Percentiles rank a stretch among this genome's conserved stretches.
These are phyloP conservation scores for Aepyceros melampus DNA, from an alignment of 2,113 vertebrate genomes.

Conservation along the genomic window DNA sequence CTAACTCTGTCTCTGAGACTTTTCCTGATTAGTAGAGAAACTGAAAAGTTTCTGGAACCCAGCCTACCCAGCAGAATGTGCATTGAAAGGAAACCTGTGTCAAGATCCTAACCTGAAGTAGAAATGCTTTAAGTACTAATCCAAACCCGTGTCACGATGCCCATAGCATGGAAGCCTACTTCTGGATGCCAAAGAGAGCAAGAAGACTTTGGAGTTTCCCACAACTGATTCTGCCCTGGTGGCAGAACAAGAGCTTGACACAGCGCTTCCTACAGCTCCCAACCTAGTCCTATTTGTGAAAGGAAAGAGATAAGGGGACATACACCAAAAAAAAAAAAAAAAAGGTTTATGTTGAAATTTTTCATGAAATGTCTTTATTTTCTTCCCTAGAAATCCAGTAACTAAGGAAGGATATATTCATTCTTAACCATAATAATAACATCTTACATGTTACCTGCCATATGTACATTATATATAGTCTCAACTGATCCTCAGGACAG, in stretches of 20 bases:
- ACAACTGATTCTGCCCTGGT: neutral
- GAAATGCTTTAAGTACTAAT: neutral
- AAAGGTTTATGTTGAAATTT: neutral
- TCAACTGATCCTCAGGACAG: neutral
- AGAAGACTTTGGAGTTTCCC: neutral
- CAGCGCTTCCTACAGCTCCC: neutral
- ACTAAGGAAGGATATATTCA: neutral
- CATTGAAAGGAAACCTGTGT: neutral
- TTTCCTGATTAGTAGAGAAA: neutral
- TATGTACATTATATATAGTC: neutral
- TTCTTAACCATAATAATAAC: neutral
- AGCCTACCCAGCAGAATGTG: neutral
- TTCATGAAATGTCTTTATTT: neutral
- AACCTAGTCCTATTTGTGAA: neutral
- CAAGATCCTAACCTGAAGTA: conserved; percentile 23
- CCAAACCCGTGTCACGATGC: neutral
- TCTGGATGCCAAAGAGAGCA: neutral
- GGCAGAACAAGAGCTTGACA: neutral
- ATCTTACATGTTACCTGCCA: neutral
- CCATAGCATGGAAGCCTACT: neutral
- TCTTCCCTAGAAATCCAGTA: conserved; percentile 16
- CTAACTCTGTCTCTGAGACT: neutral
- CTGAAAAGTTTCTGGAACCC: neutral
- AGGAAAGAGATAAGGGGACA: neutral
- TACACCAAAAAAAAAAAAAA: neutral